phyloP scores from a whole-genome alignment of 2,888 invertebrate species.

The Torymus aiolomorphi region DNA sequence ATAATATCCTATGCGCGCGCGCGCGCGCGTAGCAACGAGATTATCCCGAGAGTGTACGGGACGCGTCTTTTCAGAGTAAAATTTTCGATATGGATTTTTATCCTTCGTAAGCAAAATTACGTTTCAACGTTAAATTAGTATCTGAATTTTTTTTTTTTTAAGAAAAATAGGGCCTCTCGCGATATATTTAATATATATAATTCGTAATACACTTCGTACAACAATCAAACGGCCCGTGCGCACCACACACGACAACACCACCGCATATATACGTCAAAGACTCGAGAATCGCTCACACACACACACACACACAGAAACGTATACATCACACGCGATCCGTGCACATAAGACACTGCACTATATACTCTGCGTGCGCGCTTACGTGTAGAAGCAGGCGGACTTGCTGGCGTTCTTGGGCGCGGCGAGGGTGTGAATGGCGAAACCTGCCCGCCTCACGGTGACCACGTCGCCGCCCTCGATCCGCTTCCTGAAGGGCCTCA shows the following conservation, averaged over 20 bases:
- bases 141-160: no score
- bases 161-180: no score
- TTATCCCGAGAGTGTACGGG: background rate
- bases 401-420: slow-evolving; percentile 55
- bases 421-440: slow-evolving; percentile 27
- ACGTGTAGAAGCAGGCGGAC: slow-evolving; percentile 81
- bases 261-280: background rate
- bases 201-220: no score
- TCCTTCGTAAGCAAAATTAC: no score
- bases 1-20: background rate
- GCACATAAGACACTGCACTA: no score
- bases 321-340: background rate
- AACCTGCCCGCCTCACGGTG: slow-evolving; percentile 6
- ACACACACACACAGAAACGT: background rate
- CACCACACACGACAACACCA: background rate
- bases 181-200: no score
- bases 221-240: no score
- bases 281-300: background rate
- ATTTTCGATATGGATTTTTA: no score
- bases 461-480: slow-evolving; percentile 6
- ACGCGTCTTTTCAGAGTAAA: no score
- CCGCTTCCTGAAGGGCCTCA: slow-evolving; percentile 81
- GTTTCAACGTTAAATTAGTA: no score
- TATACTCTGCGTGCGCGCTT: slow-evolving; percentile 67
- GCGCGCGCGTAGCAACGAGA: background rate